These are phyloP conservation scores for Coenonympha arcania DNA, from an alignment of 2,888 invertebrate genomes.

Conservation along the genomic window DNA sequence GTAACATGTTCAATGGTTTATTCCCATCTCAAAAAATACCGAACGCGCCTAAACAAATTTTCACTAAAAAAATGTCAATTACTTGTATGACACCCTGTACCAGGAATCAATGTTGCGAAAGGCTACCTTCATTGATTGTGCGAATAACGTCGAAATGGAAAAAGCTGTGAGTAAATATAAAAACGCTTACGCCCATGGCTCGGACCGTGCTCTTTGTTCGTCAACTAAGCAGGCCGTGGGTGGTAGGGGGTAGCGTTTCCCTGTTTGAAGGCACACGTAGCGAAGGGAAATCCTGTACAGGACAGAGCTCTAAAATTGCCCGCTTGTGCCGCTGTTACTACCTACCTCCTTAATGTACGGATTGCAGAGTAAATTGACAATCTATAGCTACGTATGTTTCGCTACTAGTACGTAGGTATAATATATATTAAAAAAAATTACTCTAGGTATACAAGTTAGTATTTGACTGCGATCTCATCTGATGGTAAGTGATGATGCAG, in stretches of 20 bases:
- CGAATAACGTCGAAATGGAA: too few relatives aligned
- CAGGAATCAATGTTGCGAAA: too few relatives aligned
- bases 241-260: conserved; percentile 59
- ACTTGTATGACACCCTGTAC: too few relatives aligned
- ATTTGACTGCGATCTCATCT: too few relatives aligned
- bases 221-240: conserved; percentile 62
- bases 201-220: conserved; percentile 41
- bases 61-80: too few relatives aligned
- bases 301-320: conserved; percentile 72
- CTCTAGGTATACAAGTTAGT: not conserved
- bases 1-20: too few relatives aligned
- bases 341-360: conserved; percentile 42
- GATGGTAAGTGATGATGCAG: too few relatives aligned
- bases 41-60: too few relatives aligned
- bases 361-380: conserved; percentile 28
- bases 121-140: too few relatives aligned
- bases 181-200: conserved; percentile 29
- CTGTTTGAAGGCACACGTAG: conserved; percentile 73
- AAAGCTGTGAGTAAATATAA: too few relatives aligned
- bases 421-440: too few relatives aligned
- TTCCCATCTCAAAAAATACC: too few relatives aligned
- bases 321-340: conserved; percentile 53
- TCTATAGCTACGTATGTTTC: not conserved
- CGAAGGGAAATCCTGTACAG: conserved; percentile 71
- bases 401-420: not conserved